Evolutionary conservation across 2,113 vertebrate species (phyloP).

Genomic region (Rhineura floridana): DNA sequence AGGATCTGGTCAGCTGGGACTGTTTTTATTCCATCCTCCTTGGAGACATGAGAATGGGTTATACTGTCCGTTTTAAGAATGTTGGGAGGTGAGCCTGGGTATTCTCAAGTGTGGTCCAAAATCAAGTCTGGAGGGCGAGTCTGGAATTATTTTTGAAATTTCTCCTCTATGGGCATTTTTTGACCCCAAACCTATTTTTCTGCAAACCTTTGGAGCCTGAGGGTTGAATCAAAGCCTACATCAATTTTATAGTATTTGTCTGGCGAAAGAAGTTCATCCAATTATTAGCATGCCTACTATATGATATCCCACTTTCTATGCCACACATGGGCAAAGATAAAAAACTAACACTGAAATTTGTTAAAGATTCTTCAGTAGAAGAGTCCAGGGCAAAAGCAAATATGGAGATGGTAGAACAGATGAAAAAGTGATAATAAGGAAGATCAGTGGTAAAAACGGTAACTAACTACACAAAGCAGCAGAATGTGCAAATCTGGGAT

Average conservation of each 20-base stretch:
- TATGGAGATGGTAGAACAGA: background rate
- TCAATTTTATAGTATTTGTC: too few species aligned
- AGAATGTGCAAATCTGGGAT: background rate
- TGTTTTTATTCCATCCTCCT: background rate
- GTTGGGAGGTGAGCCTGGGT: background rate
- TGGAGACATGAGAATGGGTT: background rate
- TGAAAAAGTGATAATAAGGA: background rate
- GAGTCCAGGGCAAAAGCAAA: background rate
- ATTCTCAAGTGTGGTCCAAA: background rate
- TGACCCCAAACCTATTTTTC: conserved; percentile 6
- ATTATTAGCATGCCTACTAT: background rate
- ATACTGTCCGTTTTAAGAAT: background rate
- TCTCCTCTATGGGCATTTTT: background rate
- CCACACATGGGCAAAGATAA: background rate
- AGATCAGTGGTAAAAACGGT: background rate
- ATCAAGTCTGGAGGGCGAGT: background rate
- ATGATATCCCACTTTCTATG: background rate
- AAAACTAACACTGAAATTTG: background rate
- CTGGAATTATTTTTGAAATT: background rate
- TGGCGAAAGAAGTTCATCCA: too few species aligned
- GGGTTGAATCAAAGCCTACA: background rate
- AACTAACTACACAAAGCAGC: background rate
- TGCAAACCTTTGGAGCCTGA: conserved; percentile 8
- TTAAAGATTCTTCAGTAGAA: background rate
- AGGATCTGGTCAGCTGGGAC: background rate